Conservation (phyloP, 2,113 vertebrate species). For the Epinephelus moara region DNA sequence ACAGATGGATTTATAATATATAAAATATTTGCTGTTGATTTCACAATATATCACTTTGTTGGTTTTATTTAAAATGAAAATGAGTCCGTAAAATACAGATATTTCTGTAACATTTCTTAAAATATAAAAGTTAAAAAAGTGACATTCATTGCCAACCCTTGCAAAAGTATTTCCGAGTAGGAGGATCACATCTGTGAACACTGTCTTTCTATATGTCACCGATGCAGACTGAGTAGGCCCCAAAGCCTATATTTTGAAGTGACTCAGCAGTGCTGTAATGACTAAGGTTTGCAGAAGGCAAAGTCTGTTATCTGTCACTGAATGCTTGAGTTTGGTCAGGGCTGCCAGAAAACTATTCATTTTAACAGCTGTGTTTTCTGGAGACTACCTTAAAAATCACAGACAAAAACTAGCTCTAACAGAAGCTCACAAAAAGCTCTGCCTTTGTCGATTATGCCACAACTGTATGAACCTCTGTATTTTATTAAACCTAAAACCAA, state of each 20-base stretch:
- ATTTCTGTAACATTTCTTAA: background rate
- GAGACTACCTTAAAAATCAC: background rate
- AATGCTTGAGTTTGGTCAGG: background rate
- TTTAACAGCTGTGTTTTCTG: conserved; percentile 3
- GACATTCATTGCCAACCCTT: background rate
- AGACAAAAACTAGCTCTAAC: background rate
- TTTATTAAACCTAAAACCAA: background rate
- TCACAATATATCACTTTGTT: background rate
- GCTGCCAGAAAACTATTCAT: background rate
- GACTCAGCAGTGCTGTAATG: conserved; percentile 52
- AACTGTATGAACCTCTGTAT: background rate
- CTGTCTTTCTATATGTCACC: background rate
- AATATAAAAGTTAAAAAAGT: background rate
- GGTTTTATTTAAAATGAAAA: background rate
- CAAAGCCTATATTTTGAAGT: background rate
- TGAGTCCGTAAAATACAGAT: background rate
- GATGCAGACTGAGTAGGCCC: background rate
- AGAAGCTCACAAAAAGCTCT: background rate
- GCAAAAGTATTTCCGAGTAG: background rate
- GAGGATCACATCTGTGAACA: background rate
- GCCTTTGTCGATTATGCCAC: background rate
- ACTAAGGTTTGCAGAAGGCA: conserved; percentile 8
- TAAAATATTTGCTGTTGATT: background rate
- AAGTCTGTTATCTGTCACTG: background rate
- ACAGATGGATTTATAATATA: background rate